A percentile compares a stretch with the other conserved stretches of the same genome.
phyloP scores from a whole-genome alignment of 2,797 vertebrate species.

The Poeciliopsis infans region DNA sequence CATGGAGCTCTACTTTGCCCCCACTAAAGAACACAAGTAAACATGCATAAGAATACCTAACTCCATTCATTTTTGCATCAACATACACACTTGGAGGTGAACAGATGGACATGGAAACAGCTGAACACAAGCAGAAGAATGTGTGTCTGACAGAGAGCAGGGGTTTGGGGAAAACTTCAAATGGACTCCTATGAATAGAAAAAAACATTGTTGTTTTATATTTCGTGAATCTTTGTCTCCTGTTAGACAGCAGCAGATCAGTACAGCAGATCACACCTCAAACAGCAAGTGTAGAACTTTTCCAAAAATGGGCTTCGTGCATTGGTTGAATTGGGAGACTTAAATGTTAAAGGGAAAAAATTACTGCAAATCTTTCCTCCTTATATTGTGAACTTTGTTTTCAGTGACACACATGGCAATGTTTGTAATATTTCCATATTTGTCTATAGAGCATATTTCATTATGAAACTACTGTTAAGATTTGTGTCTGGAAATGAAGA shows the following conservation, averaged over 20 bases:
- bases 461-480: not conserved
- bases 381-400: not conserved
- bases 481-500: not conserved
- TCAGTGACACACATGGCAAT: constrained; percentile 1
- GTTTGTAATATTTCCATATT: not conserved
- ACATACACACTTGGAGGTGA: constrained; percentile 23
- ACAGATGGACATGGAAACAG: constrained; percentile 47
- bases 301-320: constrained; percentile 8
- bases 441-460: not conserved
- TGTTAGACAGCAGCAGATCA: constrained; percentile 68
- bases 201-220: constrained; percentile 46
- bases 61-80: not conserved
- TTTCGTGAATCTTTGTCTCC: constrained; percentile 51
- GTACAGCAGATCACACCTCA: constrained; percentile 34
- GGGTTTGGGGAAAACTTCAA: constrained; percentile 23
- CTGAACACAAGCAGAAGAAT: constrained; percentile 25
- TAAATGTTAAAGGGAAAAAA: not conserved
- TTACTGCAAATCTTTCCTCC: not conserved
- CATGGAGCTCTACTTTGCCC: constrained; percentile 99
- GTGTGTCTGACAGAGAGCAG: constrained; percentile 48
- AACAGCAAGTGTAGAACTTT: constrained; percentile 17
- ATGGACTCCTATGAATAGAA: constrained; percentile 70
- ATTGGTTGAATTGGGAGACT: constrained; percentile 14
- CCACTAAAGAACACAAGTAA: constrained; percentile 98
- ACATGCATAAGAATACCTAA: constrained; percentile 16